Percentiles rank a stretch among this genome's conserved stretches.
These are phyloP conservation scores for Chelonia mydas DNA, from an alignment of 2,797 vertebrate genomes.

Conservation along the genomic window DNA sequence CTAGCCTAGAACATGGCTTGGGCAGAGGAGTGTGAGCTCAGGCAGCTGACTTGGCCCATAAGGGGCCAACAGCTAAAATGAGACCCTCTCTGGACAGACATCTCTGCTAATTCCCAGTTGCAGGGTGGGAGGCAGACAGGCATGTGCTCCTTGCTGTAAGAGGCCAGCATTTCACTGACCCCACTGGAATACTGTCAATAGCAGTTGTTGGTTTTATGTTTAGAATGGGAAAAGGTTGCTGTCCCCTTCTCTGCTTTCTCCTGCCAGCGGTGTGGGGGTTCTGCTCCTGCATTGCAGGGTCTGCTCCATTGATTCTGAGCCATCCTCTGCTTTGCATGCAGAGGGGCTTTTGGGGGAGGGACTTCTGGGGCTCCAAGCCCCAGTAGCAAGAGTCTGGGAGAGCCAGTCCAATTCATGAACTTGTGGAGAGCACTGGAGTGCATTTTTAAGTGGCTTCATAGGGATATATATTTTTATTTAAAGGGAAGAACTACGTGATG, in stretches of 20 bases:
- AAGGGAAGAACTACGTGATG: slow-evolving; percentile 74
- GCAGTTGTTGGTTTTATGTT: background rate
- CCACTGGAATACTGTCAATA: background rate
- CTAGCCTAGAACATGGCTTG: background rate
- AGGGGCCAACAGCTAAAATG: background rate
- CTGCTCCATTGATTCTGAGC: background rate
- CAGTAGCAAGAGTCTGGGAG: background rate
- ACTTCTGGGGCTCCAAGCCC: background rate
- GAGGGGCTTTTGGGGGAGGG: no score
- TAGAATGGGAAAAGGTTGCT: background rate
- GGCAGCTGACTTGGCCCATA: background rate
- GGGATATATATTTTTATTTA: background rate
- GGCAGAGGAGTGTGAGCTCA: background rate
- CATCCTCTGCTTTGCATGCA: background rate
- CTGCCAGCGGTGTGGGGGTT: background rate
- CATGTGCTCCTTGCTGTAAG: background rate
- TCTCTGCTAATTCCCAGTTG: background rate
- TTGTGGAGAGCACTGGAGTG: background rate
- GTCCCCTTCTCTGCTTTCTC: background rate
- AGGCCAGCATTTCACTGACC: background rate
- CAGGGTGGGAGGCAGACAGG: background rate
- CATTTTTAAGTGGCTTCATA: background rate
- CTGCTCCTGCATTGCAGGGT: background rate
- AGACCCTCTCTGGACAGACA: background rate
- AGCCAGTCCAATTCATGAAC: background rate